Percentiles rank a stretch among this genome's conserved stretches.
Evolutionary conservation across 1,140 invertebrate genomes (phyloP).

Genomic region (Cryptotermes secundus): DNA sequence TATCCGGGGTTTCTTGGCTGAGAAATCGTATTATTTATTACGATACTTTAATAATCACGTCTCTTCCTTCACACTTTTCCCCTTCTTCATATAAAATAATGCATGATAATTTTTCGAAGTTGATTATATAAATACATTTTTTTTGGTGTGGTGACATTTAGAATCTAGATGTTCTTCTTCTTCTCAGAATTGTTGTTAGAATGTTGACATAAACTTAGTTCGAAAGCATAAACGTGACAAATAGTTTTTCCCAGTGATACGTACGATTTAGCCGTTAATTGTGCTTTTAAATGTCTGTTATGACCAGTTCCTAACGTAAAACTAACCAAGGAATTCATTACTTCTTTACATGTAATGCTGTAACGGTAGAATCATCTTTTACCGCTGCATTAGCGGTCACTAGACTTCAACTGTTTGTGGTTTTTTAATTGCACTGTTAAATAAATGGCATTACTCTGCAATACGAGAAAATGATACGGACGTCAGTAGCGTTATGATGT

Average conservation of each 20-base stretch:
- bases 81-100: no score
- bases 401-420: conserved; percentile 20
- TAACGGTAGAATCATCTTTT: conserved; percentile 26
- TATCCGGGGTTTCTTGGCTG: no score
- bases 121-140: no score
- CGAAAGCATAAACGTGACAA: not conserved
- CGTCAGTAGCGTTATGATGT: not conserved
- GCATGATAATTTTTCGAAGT: no score
- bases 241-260: not conserved
- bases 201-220: not conserved
- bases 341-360: not conserved
- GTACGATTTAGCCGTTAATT: not conserved
- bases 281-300: not conserved
- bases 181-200: not conserved
- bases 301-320: not conserved
- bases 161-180: no score
- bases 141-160: no score
- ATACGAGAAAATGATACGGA: not conserved
- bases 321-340: not conserved
- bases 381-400: conserved; percentile 22
- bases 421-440: conserved; percentile 21
- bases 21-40: no score
- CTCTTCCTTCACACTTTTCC: no score
- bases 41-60: no score
- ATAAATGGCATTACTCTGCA: conserved; percentile 4